A percentile compares a stretch with the other conserved stretches of the same genome.
Conservation (phyloP, 2,888 invertebrate genomes). For the Machimus rusticus region DNA sequence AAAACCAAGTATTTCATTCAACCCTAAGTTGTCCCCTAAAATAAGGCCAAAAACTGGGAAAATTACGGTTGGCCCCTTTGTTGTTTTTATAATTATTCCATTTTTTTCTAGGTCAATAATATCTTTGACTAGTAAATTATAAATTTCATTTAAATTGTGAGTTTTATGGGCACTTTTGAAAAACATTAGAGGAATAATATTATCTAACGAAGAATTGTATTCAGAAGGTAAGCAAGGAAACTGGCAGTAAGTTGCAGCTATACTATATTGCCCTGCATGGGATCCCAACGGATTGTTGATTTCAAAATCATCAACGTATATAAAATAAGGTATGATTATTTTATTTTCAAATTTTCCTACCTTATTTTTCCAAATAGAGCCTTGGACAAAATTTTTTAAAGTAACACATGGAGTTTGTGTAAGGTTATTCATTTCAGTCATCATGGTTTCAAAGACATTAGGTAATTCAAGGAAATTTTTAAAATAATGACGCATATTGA, state of each 20-base stretch:
- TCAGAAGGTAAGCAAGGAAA: background rate
- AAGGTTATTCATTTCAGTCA: background rate
- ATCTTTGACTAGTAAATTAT: background rate
- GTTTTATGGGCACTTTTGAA: background rate
- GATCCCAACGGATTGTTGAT: background rate
- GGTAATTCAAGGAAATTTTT: background rate
- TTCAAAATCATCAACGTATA: slow-evolving; percentile 9
- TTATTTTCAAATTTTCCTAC: background rate
- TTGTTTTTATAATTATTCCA: slow-evolving; percentile 2
- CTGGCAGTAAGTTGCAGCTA: slow-evolving; percentile 12
- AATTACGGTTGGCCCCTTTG: background rate
- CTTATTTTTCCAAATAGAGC: slow-evolving; percentile 27
- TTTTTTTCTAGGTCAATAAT: slow-evolving; percentile 30
- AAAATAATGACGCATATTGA: background rate
- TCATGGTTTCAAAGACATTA: background rate
- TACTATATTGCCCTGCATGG: background rate
- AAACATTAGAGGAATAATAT: background rate
- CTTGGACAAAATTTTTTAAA: slow-evolving; percentile 33
- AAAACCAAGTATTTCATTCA: slow-evolving; percentile 34
- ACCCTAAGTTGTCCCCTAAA: slow-evolving; percentile 22
- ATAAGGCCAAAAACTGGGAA: slow-evolving; percentile 27
- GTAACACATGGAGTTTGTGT: background rate
- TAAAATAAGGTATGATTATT: background rate
- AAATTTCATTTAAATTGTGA: background rate
- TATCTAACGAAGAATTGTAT: background rate